These are phyloP conservation scores for Chrysotoxum bicinctum DNA, from an alignment of 2,888 invertebrate species.

Conservation along the genomic window DNA sequence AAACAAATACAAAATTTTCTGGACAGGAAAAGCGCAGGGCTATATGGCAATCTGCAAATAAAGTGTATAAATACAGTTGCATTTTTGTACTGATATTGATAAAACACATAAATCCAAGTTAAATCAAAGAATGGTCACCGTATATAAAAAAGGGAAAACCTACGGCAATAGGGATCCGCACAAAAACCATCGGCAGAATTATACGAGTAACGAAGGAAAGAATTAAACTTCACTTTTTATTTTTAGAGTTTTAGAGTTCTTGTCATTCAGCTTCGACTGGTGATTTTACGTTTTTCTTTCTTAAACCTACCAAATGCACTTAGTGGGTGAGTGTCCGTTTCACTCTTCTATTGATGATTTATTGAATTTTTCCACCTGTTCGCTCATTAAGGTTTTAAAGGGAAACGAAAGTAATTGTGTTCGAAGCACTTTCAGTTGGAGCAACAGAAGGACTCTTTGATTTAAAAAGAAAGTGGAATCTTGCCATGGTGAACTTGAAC, in stretches of 20 bases:
- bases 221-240: constrained; percentile 6
- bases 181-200: constrained; percentile 12
- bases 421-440: constrained; percentile 13
- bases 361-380: constrained; percentile 73
- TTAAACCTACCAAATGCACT: constrained; percentile 25
- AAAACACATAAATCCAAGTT: neutral
- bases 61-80: too few species aligned
- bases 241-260: neutral
- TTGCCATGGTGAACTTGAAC: constrained; percentile 3
- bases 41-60: too few species aligned
- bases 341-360: constrained; percentile 64
- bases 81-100: too few species aligned
- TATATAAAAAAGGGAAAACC: neutral
- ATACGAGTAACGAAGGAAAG: constrained; percentile 34
- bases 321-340: constrained; percentile 43
- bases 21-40: too few species aligned
- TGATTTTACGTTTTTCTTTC: neutral
- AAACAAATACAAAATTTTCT: too few species aligned
- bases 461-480: neutral
- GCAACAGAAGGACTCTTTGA: constrained; percentile 6
- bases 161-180: constrained; percentile 3
- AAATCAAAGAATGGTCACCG: neutral
- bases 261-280: constrained; percentile 18
- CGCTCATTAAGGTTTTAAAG: constrained; percentile 72
- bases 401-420: constrained; percentile 42